These are phyloP conservation scores for Philotrypesis tridentata DNA, from an alignment of 1,140 invertebrate genomes.

Conservation along the genomic window DNA sequence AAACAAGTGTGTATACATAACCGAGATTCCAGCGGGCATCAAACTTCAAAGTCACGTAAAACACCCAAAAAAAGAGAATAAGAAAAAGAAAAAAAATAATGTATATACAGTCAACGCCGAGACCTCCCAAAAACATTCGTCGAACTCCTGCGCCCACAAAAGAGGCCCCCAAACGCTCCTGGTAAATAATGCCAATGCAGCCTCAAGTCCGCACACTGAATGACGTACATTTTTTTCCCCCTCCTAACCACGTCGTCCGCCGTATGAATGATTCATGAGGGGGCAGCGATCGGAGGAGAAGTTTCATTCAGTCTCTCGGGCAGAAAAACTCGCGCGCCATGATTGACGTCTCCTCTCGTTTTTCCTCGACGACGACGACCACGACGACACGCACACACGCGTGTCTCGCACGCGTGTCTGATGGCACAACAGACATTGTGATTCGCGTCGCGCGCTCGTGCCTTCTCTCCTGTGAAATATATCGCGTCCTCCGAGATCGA, in stretches of 20 bases:
- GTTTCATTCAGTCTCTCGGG: slow-evolving; percentile 7
- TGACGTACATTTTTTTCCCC: slow-evolving; percentile 10
- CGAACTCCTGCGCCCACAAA: background rate
- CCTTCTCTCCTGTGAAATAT: too few species aligned
- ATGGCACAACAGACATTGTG: too few species aligned
- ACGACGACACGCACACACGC: too few species aligned
- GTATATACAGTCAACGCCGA: too few species aligned
- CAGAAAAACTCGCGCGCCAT: slow-evolving; percentile 11
- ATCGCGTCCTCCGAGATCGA: too few species aligned
- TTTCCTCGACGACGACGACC: background rate
- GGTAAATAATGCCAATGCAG: background rate
- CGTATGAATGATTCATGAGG: slow-evolving; percentile 38
- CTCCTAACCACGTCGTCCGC: background rate
- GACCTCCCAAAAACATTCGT: background rate
- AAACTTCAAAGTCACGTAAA: background rate
- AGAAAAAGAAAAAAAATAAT: too few species aligned
- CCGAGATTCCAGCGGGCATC: background rate
- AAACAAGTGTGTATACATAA: background rate
- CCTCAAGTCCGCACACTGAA: background rate
- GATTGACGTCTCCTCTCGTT: slow-evolving; percentile 24
- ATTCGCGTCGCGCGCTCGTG: slow-evolving; percentile 12
- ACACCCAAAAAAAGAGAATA: background rate
- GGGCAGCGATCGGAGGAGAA: too few species aligned
- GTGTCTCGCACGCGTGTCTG: too few species aligned
- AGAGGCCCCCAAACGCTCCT: background rate